Percentiles rank a stretch among this genome's conserved stretches.
Evolutionary conservation across 2,888 invertebrate genomes (phyloP).

Genomic region (Ashinkailepas kermadecensis): DNA sequence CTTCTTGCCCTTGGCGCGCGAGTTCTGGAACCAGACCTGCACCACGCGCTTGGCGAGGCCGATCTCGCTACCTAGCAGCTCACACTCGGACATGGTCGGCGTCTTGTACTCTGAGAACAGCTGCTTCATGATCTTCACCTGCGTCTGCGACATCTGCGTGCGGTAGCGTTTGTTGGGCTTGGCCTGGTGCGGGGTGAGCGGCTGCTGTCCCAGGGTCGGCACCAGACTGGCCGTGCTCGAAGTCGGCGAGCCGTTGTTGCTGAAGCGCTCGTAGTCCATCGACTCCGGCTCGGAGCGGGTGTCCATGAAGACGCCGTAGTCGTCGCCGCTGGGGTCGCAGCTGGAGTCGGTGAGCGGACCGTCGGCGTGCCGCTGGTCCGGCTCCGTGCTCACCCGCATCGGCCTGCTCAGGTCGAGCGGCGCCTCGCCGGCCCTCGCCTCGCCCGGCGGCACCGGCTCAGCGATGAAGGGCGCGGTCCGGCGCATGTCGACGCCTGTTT

Average conservation of each 20-base stretch:
- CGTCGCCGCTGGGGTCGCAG: slow-evolving; percentile 38
- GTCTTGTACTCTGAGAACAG: slow-evolving; percentile 93
- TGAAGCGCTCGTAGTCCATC: slow-evolving; percentile 37
- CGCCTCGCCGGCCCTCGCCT: slow-evolving; percentile 52
- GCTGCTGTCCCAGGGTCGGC: slow-evolving; percentile 27
- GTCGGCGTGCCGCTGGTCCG: slow-evolving; percentile 36
- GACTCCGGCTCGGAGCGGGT: slow-evolving; percentile 33
- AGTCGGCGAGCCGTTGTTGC: slow-evolving; percentile 42
- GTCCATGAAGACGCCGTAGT: slow-evolving; percentile 48
- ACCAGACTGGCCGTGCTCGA: slow-evolving; percentile 35
- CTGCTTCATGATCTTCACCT: slow-evolving; percentile 92
- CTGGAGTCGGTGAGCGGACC: slow-evolving; percentile 37
- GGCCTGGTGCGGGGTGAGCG: slow-evolving; percentile 35
- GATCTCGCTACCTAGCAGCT: slow-evolving; percentile 85
- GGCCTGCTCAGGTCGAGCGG: slow-evolving; percentile 77
- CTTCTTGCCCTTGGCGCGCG: slow-evolving; percentile 95
- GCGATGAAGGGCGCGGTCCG: neutral
- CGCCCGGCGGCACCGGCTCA: slow-evolving; percentile 23
- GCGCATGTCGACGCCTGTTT: neutral
- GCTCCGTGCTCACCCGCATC: slow-evolving; percentile 43
- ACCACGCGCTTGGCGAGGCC: slow-evolving; percentile 89
- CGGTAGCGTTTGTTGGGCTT: slow-evolving; percentile 65
- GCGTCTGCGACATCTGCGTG: slow-evolving; percentile 75
- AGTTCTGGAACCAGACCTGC: slow-evolving; percentile 93
- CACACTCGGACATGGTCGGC: slow-evolving; percentile 96